Evolutionary conservation across 2,797 vertebrate species (phyloP), one percentile per base, ranked within the genome.

Genomic region (Sternotherus odoratus): DNA sequence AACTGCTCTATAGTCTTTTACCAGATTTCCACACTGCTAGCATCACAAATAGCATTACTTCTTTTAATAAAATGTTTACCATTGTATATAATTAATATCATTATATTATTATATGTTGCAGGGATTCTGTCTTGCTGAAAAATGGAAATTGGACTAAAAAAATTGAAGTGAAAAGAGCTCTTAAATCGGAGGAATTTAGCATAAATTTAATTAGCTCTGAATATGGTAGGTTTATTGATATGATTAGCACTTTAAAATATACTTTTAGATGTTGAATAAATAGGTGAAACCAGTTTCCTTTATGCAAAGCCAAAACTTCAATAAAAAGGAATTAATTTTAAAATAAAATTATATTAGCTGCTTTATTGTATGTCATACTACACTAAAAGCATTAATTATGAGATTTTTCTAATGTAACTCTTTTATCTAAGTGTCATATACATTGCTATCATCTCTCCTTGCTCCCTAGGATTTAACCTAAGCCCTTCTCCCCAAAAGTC

Each of bases 131-230:
- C 93, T 97, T 99, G 86, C 88, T 99, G 92, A 99, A 98, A 97
- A 94, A 96, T 96, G 98, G 99, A 69, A 98, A 97, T 84, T 99
- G 99, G 99, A 97, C 96, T 3, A 99, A 98, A 98, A 99, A 99
- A 98, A 98, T 99, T 86, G 98, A 99, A 92, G 98, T 99, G 85
- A 95, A 93, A 72, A 99, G 98, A 98, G 95, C 98, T 94, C 95
- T 97, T 26, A 98, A 97, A 92, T 99, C 99, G 97, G 98, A 98
- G 83, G 98, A 99, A 83, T 98, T 99, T 95, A 98, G 97, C 96
- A 97, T 99, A 97, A 98, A 99, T 98, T 97, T 99, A 95, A 99
- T 99, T 96, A 99, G 99, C 97, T 99, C 99, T 97, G 99, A 99
- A 96, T 99, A 99, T 85, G 99, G 99, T 99, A 97, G 94, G 98